These are phyloP conservation scores for Adoxophyes honmai DNA, from an alignment of 1,140 invertebrate genomes.

Conservation along the genomic window DNA sequence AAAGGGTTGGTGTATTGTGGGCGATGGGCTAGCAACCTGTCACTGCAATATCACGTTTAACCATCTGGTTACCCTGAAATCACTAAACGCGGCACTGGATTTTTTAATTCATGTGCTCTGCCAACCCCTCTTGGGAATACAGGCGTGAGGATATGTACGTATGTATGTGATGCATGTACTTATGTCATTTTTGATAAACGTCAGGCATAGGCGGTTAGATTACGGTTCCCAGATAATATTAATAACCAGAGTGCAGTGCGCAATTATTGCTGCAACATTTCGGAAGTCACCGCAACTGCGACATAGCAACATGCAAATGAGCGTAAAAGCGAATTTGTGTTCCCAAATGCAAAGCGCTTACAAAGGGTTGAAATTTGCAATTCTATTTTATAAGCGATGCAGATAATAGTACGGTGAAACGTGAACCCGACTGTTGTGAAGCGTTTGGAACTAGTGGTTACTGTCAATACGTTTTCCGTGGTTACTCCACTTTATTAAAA, in stretches of 20 bases:
- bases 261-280: conserved; percentile 26
- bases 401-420: conserved; percentile 30
- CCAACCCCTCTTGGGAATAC: too few relatives aligned
- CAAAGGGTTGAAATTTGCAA: conserved; percentile 68
- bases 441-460: conserved; percentile 4
- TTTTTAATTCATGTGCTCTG: too few relatives aligned
- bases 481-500: conserved; percentile 4
- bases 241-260: not conserved
- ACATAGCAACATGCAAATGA: conserved; percentile 67
- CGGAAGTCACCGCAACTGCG: conserved; percentile 57
- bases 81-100: too few relatives aligned
- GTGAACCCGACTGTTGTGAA: conserved; percentile 30
- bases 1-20: too few relatives aligned
- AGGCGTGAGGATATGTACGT: too few relatives aligned
- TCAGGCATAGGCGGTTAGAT: not conserved
- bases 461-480: conserved; percentile 4
- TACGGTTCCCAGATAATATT: not conserved
- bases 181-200: not conserved
- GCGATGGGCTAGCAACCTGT: too few relatives aligned
- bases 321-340: conserved; percentile 74
- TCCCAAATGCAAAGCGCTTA: conserved; percentile 66
- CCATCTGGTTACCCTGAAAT: too few relatives aligned
- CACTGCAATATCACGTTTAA: too few relatives aligned
- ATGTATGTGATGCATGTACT: too few relatives aligned
- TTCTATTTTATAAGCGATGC: conserved; percentile 39